These are phyloP conservation scores for Lithobates sylvaticus DNA, from an alignment of 2,797 vertebrate species.

Conservation along the genomic window DNA sequence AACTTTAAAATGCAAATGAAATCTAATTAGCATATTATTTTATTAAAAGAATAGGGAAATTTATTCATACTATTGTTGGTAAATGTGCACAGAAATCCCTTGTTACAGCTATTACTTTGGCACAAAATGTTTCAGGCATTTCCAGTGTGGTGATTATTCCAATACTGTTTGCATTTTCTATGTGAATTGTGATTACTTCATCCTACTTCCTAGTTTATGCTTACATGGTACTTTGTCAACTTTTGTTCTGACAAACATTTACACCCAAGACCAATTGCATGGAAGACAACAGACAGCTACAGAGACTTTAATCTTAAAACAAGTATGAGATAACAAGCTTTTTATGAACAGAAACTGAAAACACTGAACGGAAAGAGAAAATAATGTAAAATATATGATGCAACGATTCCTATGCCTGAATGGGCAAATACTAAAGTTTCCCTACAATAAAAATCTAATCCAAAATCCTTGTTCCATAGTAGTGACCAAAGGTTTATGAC, in stretches of 20 bases:
- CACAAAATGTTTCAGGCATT: background rate
- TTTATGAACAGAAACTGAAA: constrained; percentile 37
- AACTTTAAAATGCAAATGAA: no score
- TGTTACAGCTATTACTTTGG: background rate
- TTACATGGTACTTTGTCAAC: constrained; percentile 38
- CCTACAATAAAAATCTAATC: constrained; percentile 3
- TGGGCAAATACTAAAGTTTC: background rate
- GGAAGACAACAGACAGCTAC: constrained; percentile 30
- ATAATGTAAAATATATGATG: constrained; percentile 19
- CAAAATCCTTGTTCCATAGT: background rate
- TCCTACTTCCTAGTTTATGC: constrained; percentile 36
- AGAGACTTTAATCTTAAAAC: constrained; percentile 52
- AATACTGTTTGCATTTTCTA: background rate
- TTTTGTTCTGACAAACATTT: constrained; percentile 52
- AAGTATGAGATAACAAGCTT: constrained; percentile 26
- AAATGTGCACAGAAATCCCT: no score
- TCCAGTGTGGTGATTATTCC: background rate
- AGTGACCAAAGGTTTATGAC: background rate
- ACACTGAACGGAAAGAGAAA: constrained; percentile 21
- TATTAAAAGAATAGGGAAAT: no score
- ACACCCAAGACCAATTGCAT: constrained; percentile 47
- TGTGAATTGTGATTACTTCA: constrained; percentile 3
- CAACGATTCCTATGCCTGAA: background rate
- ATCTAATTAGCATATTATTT: no score
- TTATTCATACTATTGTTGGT: no score